A percentile compares a stretch with the other conserved stretches of the same genome.
Conservation (phyloP, 2,888 invertebrate genomes). For the Conchocele bisecta region DNA sequence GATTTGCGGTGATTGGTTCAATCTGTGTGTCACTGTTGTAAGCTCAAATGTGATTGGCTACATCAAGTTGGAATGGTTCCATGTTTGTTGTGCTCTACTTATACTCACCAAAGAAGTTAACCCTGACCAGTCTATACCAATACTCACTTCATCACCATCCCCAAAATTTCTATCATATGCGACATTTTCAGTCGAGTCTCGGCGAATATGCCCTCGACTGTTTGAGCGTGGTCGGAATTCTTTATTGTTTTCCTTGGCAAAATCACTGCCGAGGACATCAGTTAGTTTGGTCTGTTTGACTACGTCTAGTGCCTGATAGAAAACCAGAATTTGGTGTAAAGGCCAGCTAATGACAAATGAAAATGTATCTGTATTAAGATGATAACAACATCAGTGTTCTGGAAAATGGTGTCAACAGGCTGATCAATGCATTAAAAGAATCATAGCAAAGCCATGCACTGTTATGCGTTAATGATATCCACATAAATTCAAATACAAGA, state of each 20-base stretch:
- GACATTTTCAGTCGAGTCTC: conserved; percentile 86
- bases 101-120: conserved; percentile 76
- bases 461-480: too few species aligned
- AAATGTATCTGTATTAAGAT: not conserved
- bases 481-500: too few species aligned
- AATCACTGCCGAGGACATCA: conserved; percentile 87
- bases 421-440: too few species aligned
- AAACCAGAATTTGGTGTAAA: conserved; percentile 69
- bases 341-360: conserved; percentile 45
- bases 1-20: not conserved
- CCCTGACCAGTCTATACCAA: conserved; percentile 76
- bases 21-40: not conserved
- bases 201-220: conserved; percentile 85
- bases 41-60: conserved; percentile 18
- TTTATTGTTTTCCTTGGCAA: conserved; percentile 77
- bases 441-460: too few species aligned
- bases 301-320: conserved; percentile 91
- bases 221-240: conserved; percentile 83
- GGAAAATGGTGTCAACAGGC: too few species aligned
- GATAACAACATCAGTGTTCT: too few species aligned
- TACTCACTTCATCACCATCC: conserved; percentile 89
- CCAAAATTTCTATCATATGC: conserved; percentile 85
- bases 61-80: conserved; percentile 58
- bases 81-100: conserved; percentile 64
- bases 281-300: conserved; percentile 95